phyloP scores from a whole-genome alignment of 1,140 invertebrate species.

The Procambarus clarkii region DNA sequence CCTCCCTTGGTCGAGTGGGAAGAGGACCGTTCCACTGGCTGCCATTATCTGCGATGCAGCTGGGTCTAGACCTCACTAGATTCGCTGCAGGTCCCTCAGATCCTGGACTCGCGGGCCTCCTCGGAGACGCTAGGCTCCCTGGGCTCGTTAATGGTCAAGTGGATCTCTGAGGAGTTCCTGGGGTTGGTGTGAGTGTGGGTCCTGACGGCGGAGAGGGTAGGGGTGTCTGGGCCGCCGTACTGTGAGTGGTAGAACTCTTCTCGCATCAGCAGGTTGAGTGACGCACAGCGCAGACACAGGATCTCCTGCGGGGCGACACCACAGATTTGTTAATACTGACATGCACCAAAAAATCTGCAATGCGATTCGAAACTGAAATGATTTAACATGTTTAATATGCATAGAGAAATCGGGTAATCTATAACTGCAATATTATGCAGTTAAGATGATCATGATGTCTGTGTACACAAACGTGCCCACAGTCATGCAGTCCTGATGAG shows the following conservation, averaged over 20 bases:
- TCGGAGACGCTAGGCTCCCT: conserved; percentile 24
- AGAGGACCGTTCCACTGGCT: no score
- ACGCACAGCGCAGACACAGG: conserved; percentile 83
- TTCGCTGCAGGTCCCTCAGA: neutral
- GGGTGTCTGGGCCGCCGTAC: conserved; percentile 80
- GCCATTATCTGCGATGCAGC: no score
- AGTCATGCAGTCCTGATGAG: no score
- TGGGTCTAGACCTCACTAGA: no score
- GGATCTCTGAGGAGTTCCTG: conserved; percentile 55
- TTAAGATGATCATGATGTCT: no score
- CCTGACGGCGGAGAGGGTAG: conserved; percentile 65
- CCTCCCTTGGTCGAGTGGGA: no score
- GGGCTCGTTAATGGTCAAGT: conserved; percentile 33
- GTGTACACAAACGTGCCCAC: no score
- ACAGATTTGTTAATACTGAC: neutral
- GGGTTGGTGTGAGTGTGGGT: conserved; percentile 39
- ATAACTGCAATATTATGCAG: no score
- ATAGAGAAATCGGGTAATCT: no score
- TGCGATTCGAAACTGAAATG: no score
- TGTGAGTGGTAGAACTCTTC: conserved; percentile 95
- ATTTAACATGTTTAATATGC: no score
- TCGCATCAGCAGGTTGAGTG: conserved; percentile 92
- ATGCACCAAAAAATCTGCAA: no score
- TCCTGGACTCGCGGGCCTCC: conserved; percentile 42
- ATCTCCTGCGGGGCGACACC: conserved; percentile 62